Evolutionary conservation across 92 coral and sea anemone species (phyloP).

Genomic region (Epizoanthus rinbou): DNA sequence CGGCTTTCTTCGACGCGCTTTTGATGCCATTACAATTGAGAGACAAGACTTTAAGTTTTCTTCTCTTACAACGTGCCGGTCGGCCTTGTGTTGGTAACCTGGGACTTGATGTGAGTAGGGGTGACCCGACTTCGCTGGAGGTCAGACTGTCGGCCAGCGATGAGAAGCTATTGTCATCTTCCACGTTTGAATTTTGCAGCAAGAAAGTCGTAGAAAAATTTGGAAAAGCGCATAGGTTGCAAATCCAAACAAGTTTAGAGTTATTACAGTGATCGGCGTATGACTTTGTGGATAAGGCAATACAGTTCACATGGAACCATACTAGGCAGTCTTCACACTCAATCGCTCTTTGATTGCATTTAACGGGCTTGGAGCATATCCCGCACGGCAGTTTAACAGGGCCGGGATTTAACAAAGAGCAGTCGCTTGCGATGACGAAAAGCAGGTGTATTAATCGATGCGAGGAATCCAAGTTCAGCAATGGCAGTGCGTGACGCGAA

Average conservation of each 20-base stretch:
- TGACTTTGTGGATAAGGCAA: conserved; percentile 20
- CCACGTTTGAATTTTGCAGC: conserved; percentile 2
- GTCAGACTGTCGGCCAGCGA: background rate
- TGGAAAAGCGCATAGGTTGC: conserved; percentile 2
- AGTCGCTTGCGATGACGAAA: conserved; percentile 8
- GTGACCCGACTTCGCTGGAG: conserved; percentile 32
- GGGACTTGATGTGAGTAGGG: conserved; percentile 23
- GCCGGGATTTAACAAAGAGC: conserved; percentile 30
- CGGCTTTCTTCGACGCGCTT: conserved; percentile 45
- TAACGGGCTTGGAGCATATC: conserved; percentile 20
- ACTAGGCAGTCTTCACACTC: conserved; percentile 23
- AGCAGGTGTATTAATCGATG: conserved; percentile 11
- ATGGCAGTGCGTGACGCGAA: background rate
- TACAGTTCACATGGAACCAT: conserved; percentile 38
- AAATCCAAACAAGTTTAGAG: conserved; percentile 43
- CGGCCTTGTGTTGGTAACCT: conserved; percentile 13
- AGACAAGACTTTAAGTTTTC: conserved; percentile 38
- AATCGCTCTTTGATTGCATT: conserved; percentile 40
- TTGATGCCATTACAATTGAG: conserved; percentile 51
- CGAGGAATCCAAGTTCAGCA: conserved; percentile 16
- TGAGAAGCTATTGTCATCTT: conserved; percentile 33
- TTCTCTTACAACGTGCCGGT: background rate
- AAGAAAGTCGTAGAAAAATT: conserved; percentile 19
- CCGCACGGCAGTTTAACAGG: conserved; percentile 33
- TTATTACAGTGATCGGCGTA: conserved; percentile 25